These are phyloP conservation scores for Trisateles emortualis DNA, from an alignment of 2,888 invertebrate species.

Conservation along the genomic window DNA sequence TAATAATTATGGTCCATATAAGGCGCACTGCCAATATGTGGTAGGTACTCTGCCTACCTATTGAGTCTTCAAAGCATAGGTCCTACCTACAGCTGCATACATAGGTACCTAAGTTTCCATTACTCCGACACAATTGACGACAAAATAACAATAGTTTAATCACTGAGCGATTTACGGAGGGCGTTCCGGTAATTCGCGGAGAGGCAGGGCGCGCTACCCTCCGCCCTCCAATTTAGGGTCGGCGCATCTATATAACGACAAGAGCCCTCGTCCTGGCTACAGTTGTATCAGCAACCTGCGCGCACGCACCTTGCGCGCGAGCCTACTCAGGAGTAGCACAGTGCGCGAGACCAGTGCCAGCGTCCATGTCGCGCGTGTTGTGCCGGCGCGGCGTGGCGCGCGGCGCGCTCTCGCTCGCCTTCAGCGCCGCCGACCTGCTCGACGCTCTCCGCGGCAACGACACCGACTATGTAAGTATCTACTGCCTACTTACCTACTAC, in stretches of 20 bases:
- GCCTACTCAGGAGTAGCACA: too few species aligned
- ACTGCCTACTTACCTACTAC: too few species aligned
- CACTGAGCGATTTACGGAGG: constrained; percentile 57
- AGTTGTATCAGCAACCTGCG: constrained; percentile 33
- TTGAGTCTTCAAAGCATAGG: too few species aligned
- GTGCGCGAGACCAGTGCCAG: too few species aligned
- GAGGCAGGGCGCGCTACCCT: constrained; percentile 45
- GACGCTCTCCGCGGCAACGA: constrained; percentile 33
- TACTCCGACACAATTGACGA: neutral
- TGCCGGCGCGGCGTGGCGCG: constrained; percentile 63
- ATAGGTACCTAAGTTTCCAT: too few species aligned
- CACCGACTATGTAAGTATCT: neutral
- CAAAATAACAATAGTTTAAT: constrained; percentile 65
- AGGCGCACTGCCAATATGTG: too few species aligned
- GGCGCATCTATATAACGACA: constrained; percentile 32
- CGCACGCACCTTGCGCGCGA: constrained; percentile 12
- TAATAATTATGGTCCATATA: too few species aligned
- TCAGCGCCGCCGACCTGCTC: constrained; percentile 54
- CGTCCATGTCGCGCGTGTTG: constrained; percentile 50
- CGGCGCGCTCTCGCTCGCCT: constrained; percentile 59
- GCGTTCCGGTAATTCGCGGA: constrained; percentile 56
- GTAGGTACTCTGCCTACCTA: too few species aligned
- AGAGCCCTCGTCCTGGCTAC: constrained; percentile 13
- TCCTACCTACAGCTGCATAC: too few species aligned
- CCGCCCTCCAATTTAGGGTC: constrained; percentile 36